These are phyloP conservation scores for Platalea minor DNA, from an alignment of 2,797 vertebrate genomes.

Conservation along the genomic window DNA sequence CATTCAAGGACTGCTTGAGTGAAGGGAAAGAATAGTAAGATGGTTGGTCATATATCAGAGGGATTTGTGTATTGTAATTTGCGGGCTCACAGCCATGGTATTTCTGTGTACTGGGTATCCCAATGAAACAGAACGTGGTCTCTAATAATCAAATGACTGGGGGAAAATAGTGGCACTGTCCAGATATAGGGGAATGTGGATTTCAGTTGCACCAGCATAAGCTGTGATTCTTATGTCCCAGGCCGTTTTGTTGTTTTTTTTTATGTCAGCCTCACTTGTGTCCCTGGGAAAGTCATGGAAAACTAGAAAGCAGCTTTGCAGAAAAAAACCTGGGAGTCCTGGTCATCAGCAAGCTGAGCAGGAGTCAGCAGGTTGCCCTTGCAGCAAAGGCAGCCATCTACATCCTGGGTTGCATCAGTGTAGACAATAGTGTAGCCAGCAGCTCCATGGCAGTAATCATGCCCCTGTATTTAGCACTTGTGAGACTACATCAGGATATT, in stretches of 20 bases:
- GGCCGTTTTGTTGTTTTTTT: neutral
- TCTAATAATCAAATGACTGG: neutral
- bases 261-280: neutral
- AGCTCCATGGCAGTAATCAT: neutral
- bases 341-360: neutral
- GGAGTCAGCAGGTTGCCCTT: neutral
- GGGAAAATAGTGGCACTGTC: neutral
- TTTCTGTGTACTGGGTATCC: neutral
- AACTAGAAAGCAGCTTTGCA: neutral
- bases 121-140: neutral
- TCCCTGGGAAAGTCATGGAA: neutral
- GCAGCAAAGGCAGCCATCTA: neutral
- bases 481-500: neutral
- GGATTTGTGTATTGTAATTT: neutral
- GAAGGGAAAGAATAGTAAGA: neutral
- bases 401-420: neutral
- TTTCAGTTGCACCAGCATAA: neutral
- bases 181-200: neutral
- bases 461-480: neutral
- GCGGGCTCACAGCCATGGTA: neutral
- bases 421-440: neutral
- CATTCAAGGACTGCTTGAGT: conserved; percentile 10
- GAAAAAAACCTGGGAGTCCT: neutral
- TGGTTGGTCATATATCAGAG: neutral
- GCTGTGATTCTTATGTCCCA: neutral